Percentiles rank a stretch among this genome's conserved stretches.
phyloP scores from a whole-genome alignment of 2,797 vertebrate species.

The Sitta carolinensis region DNA sequence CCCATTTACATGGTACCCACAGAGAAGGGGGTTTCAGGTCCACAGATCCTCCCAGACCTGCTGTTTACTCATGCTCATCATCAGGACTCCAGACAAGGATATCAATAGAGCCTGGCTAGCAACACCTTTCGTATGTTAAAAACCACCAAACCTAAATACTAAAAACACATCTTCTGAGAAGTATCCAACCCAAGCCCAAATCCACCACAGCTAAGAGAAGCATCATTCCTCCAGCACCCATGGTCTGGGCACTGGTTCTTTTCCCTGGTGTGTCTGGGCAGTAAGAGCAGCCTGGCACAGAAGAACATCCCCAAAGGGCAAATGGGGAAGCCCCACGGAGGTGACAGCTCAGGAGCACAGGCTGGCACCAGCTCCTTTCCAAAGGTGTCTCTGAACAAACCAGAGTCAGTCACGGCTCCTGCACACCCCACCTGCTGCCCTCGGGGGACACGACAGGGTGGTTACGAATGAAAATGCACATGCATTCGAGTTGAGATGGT shows the following conservation, averaged over 20 bases:
- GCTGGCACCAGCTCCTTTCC: background rate
- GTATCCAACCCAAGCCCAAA: background rate
- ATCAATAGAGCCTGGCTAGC: background rate
- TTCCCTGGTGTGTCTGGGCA: rapidly evolving
- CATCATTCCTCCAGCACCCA: rapidly evolving
- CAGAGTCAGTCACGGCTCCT: background rate
- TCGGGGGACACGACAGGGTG: slow-evolving; percentile 5
- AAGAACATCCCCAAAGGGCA: background rate
- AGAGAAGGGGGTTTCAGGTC: background rate
- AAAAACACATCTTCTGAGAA: background rate
- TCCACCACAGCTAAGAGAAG: rapidly evolving
- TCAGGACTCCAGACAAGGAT: background rate
- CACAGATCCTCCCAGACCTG: background rate
- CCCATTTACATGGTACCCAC: rapidly evolving
- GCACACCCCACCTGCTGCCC: background rate
- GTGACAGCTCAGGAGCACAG: background rate
- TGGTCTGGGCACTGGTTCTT: background rate
- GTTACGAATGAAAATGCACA: slow-evolving; percentile 54
- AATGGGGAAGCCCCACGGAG: background rate
- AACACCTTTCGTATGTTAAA: background rate
- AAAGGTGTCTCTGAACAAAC: background rate
- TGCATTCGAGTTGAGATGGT: background rate
- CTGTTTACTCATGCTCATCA: background rate
- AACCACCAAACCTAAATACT: background rate
- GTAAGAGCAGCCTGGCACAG: background rate